phyloP scores from a whole-genome alignment of 2,113 vertebrate species.

The Strigops habroptila region DNA sequence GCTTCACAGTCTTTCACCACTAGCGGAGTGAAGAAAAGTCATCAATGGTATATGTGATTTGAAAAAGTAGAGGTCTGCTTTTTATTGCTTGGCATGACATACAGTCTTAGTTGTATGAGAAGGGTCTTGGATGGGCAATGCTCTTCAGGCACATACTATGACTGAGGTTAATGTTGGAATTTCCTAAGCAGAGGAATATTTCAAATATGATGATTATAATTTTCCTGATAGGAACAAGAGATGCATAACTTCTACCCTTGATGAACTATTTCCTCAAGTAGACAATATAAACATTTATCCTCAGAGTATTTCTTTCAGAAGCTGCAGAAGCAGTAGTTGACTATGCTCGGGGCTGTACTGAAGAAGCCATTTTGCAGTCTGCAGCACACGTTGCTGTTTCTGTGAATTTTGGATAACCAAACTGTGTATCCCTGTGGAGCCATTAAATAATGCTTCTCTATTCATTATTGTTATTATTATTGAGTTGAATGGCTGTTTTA shows the following conservation, averaged over 20 bases:
- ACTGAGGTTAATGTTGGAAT: background rate
- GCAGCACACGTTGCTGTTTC: background rate
- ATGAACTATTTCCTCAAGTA: background rate
- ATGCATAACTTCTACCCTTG: background rate
- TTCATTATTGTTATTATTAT: background rate
- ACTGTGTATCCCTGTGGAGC: background rate
- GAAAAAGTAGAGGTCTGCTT: background rate
- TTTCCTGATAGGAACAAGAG: background rate
- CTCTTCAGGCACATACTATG: background rate
- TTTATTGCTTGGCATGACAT: background rate
- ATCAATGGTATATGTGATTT: accelerated
- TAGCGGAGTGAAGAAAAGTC: background rate
- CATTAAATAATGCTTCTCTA: background rate
- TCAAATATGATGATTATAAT: background rate
- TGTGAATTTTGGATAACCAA: background rate
- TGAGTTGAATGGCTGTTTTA: background rate
- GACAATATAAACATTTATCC: background rate
- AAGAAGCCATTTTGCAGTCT: background rate
- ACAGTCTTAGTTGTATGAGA: background rate
- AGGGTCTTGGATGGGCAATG: background rate
- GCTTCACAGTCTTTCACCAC: background rate
- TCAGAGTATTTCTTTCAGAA: background rate
- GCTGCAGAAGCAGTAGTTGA: background rate
- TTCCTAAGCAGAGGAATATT: background rate
- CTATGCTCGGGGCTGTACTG: background rate